Conservation (phyloP, 2,797 vertebrate genomes). For the Emydoidea blandingii region DNA sequence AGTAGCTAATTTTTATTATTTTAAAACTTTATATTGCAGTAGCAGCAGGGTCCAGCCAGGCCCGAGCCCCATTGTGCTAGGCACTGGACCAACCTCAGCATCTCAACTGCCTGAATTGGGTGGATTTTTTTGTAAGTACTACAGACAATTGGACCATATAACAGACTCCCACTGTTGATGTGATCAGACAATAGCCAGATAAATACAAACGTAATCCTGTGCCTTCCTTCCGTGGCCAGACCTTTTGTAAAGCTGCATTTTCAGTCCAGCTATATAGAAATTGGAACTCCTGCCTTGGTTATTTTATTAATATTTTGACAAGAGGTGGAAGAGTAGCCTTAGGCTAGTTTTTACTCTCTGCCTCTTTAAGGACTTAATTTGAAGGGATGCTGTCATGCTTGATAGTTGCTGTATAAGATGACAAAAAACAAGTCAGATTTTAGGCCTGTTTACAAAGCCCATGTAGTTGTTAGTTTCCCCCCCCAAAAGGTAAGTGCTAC, state of each 20-base stretch:
- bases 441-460: constrained; percentile 35
- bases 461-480: background rate
- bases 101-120: accelerated
- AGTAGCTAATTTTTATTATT: background rate
- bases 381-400: constrained; percentile 61
- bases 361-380: constrained; percentile 42
- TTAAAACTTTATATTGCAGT: background rate
- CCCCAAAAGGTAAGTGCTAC: background rate
- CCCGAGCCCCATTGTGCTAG: background rate
- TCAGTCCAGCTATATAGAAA: constrained; percentile 42
- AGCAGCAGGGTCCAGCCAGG: background rate
- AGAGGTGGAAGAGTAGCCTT: constrained; percentile 40
- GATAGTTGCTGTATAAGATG: constrained; percentile 33
- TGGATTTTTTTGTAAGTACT: background rate
- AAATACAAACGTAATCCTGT: constrained; percentile 36
- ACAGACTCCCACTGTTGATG: background rate
- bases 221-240: background rate
- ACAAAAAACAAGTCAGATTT: constrained; percentile 43
- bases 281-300: constrained; percentile 19
- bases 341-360: constrained; percentile 57
- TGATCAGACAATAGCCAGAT: constrained; percentile 27
- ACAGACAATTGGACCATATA: background rate
- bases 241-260: constrained; percentile 35
- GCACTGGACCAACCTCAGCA: accelerated
- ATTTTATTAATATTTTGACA: constrained; percentile 71